Evolutionary conservation across 1,140 invertebrate genomes (phyloP).

Genomic region (Heliothis virescens): DNA sequence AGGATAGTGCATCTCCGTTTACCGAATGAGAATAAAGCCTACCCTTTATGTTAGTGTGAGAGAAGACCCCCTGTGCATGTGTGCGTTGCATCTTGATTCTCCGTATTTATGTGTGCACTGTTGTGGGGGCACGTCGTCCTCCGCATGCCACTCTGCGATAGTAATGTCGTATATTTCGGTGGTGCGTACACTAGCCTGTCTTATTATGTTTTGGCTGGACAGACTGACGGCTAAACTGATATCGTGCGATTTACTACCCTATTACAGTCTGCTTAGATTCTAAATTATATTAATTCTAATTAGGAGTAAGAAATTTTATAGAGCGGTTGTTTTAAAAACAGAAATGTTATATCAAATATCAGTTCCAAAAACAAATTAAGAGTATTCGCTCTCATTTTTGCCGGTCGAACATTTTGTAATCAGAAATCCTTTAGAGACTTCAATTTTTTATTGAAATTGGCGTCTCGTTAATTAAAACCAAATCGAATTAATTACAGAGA

Average conservation of each 20-base stretch:
- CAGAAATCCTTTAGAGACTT: conserved; percentile 76
- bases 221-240: conserved; percentile 5
- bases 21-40: conserved; percentile 81
- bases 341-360: conserved; percentile 1
- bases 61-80: conserved; percentile 61
- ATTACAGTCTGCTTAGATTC: not conserved
- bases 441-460: conserved; percentile 79
- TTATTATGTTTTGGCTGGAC: conserved; percentile 51
- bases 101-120: conserved; percentile 68
- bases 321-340: conserved; percentile 1
- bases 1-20: conserved; percentile 81
- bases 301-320: not conserved
- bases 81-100: conserved; percentile 73
- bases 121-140: conserved; percentile 66
- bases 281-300: not conserved
- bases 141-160: conserved; percentile 71
- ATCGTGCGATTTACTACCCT: not conserved
- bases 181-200: conserved; percentile 65
- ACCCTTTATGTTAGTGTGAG: conserved; percentile 72
- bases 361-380: conserved; percentile 13
- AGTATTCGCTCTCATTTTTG: conserved; percentile 60
- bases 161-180: conserved; percentile 74
- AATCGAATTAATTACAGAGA: conserved; percentile 80
- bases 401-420: conserved; percentile 67
- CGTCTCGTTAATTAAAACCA: conserved; percentile 81